These are phyloP conservation scores for Dendrolimus kikuchii DNA, from an alignment of 1,140 invertebrate genomes.

Conservation along the genomic window DNA sequence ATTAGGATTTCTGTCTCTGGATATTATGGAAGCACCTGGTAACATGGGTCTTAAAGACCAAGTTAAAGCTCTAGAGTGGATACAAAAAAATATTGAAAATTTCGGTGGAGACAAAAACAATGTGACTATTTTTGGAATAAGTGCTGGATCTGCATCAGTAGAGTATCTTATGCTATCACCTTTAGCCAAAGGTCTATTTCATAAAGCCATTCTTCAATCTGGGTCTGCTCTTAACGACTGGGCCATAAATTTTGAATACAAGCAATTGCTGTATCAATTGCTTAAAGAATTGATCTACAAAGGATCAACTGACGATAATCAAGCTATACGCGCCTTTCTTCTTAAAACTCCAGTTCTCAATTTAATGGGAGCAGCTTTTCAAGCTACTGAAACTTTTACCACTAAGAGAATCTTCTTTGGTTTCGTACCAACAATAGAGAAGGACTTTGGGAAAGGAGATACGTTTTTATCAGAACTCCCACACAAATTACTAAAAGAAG, in stretches of 20 bases:
- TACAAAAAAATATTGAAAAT: slow-evolving; percentile 45
- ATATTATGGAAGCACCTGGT: slow-evolving; percentile 51
- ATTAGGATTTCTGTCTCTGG: slow-evolving; percentile 65
- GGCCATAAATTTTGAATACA: slow-evolving; percentile 27
- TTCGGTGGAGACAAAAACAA: slow-evolving; percentile 53
- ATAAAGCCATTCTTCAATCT: slow-evolving; percentile 39
- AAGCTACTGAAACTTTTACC: slow-evolving; percentile 10
- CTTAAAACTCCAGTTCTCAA: slow-evolving; percentile 8
- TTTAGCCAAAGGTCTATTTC: slow-evolving; percentile 28
- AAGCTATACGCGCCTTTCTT: slow-evolving; percentile 23
- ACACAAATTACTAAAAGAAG: slow-evolving; percentile 61
- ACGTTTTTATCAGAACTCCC: slow-evolving; percentile 72
- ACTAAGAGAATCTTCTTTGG: slow-evolving; percentile 20
- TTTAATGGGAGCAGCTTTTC: slow-evolving; percentile 13
- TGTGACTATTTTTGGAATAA: slow-evolving; percentile 67
- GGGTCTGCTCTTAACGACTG: slow-evolving; percentile 39
- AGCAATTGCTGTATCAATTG: slow-evolving; percentile 12
- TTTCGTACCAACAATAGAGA: slow-evolving; percentile 52
- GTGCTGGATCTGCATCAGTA: slow-evolving; percentile 59
- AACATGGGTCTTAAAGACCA: slow-evolving; percentile 72
- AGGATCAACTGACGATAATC: slow-evolving; percentile 15
- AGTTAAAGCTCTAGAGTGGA: slow-evolving; percentile 49
- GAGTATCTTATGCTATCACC: slow-evolving; percentile 53
- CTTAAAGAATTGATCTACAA: slow-evolving; percentile 19
- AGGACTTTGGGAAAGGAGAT: slow-evolving; percentile 44